Base-by-base conservation (phyloP, 1,140 invertebrate genomes). In the Cotesia typhae region DNA sequence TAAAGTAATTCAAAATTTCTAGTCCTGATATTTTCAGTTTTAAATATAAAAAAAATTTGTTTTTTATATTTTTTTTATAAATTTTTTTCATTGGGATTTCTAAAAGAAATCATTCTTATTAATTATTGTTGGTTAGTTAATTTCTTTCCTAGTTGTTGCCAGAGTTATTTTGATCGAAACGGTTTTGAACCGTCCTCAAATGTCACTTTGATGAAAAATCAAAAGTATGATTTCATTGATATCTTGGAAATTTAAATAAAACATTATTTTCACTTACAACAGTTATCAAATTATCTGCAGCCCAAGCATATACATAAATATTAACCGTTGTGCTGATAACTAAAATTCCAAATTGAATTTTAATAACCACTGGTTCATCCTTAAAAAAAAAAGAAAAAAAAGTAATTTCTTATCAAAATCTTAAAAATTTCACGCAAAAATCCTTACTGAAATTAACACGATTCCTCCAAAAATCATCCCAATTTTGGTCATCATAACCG, bases 251-350 rank as follows among this genome's bases (percentile, higher is more conserved):
- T 41, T 7, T 6, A 7, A 60, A 14, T 37, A 51, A 52, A 63
- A 35, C 20, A n/a, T 35, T n/a, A 4, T 66, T 53, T 41, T 6
- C 28, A 51, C 67, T 41, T 38, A 74, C 72, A 37, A 70, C 67
- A 47, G 9, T 20, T 28, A 70, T 74, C 17, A 74, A 66, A 66
- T 74, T 74, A 37, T 74, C 72, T 3, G 67, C 67, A 12, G 72
- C 70, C 61, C 77, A 77, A 64, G 73, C 72, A 35, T 75, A 78
- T 36, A 79, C 74, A 47, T 79, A 75, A 35, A 79, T 76, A 59
- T 74, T 77, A 3, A 75, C 6, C 4, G 73, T 61, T 0, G 77
- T 74, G 10, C 64, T 72, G 3, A 79, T 51, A 4, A 76, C 72
- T 0, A 80, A 66, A 1, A 70, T 20, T 5, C 60, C n/a, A 47